Percentiles rank a stretch among this genome's conserved stretches.
Evolutionary conservation across 2,797 vertebrate genomes (phyloP).

Genomic region (Petrocephalus sullivani): DNA sequence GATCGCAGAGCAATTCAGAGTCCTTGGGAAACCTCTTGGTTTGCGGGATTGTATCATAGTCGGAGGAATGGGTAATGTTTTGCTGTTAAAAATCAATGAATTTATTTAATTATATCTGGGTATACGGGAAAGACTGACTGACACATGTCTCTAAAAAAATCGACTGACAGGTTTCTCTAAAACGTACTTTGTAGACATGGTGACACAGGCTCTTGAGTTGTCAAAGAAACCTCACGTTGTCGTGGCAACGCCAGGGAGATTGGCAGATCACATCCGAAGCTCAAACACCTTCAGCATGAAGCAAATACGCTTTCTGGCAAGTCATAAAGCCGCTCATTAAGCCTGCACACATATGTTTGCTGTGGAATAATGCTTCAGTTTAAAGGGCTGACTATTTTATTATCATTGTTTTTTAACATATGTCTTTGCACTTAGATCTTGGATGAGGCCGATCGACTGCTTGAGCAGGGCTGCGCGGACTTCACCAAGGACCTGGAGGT

Average conservation of each 20-base stretch:
- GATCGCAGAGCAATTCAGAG: slow-evolving; percentile 91
- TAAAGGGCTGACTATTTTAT: not conserved
- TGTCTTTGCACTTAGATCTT: slow-evolving; percentile 65
- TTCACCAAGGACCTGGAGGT: slow-evolving; percentile 87
- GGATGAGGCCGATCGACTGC: slow-evolving; percentile 86
- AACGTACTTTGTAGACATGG: slow-evolving; percentile 70
- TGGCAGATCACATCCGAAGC: slow-evolving; percentile 89
- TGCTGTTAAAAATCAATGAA: not conserved
- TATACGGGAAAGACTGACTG: not conserved
- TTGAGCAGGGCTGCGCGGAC: slow-evolving; percentile 88
- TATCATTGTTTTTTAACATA: not conserved
- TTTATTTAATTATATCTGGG: not conserved
- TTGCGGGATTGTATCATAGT: slow-evolving; percentile 85
- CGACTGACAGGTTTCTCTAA: slow-evolving; percentile 7
- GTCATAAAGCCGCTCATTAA: slow-evolving; percentile 17
- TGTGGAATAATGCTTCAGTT: not conserved
- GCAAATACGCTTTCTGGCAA: slow-evolving; percentile 79
- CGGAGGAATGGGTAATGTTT: slow-evolving; percentile 82
- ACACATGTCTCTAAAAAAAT: not conserved
- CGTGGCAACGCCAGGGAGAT: slow-evolving; percentile 82
- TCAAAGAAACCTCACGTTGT: slow-evolving; percentile 85
- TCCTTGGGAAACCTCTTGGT: slow-evolving; percentile 86
- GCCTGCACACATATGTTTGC: not conserved
- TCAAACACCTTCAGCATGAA: slow-evolving; percentile 80
- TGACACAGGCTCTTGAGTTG: slow-evolving; percentile 77